Base-by-base conservation (phyloP, 92 coral and sea anemone species). In the Epizoanthus illoricatus region DNA sequence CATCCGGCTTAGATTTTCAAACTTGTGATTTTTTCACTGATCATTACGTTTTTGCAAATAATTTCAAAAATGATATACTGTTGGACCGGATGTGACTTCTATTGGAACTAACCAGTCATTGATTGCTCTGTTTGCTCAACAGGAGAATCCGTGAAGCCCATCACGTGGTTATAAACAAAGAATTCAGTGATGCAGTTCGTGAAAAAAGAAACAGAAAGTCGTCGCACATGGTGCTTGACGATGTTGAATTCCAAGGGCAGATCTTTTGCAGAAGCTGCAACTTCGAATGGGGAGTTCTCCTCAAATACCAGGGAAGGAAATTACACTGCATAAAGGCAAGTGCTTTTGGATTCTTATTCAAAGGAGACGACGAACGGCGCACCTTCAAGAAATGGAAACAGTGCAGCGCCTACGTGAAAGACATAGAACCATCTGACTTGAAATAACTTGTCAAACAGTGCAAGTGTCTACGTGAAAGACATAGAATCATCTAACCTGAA, bases 321-420 rank as follows among this genome's bases (percentile, higher is more conserved):
- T 80, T 81, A 87, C 92, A 91, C 40, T 91, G 95, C n/a, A 73
- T 91, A 24, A 91, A 91, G 83, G 88, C 91, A 5, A 80, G 85
- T 60, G 66, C 81, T 62, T 91, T 91, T 68, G 90, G 85, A 18
- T 80, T 91, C 69, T 71, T 89, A 65, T 73, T 80, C 18, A 76
- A 83, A 2, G 74, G 81, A 18, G 86, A 74, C 41, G 61, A 7
- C 69, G 90, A 84, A 16, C 80, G 47, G 47, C 69, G 70, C 62
- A 69, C 57, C 20, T 87, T 72, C 79, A 89, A 76, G 57, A 91
- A 84, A 70, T 91, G 95, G 95, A 91, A 90, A 36, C 80, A 89
- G 11, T 84, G 80, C 33, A 72, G 23, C 9, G 72, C 85, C 18
- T 71, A 70, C 40, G 90, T 88, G 45, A 55, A 79, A 17, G 87